Conservation (phyloP, 2,113 vertebrate species). For the Regulus satrapa region DNA sequence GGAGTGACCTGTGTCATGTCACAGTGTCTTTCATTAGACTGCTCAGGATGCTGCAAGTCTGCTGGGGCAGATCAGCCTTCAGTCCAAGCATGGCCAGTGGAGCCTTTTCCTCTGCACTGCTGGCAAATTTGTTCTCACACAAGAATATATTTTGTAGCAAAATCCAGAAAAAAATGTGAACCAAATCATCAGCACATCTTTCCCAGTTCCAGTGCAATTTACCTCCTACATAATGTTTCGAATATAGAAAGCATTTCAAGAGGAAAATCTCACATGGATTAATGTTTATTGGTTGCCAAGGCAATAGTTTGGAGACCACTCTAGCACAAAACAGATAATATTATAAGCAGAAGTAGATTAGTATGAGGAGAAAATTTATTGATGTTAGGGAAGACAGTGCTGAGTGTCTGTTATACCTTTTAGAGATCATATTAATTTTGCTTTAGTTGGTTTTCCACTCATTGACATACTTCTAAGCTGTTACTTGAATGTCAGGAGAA, state of each 20-base stretch:
- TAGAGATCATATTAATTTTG: not conserved
- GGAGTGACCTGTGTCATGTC: not conserved
- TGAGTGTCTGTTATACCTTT: not conserved
- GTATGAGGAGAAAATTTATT: not conserved
- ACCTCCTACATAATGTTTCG: slow-evolving; percentile 62
- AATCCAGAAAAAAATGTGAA: slow-evolving; percentile 32
- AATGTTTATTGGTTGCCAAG: slow-evolving; percentile 66
- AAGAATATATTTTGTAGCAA: slow-evolving; percentile 11
- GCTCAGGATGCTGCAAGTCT: not conserved
- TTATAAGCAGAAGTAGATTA: slow-evolving; percentile 33
- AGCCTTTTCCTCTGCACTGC: not conserved
- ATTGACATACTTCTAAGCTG: not conserved
- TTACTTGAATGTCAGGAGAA: not conserved
- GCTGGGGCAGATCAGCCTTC: not conserved
- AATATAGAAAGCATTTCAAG: slow-evolving; percentile 62
- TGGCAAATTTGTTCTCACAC: not conserved
- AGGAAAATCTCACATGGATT: slow-evolving; percentile 62
- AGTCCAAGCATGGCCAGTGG: accelerated
- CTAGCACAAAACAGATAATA: slow-evolving; percentile 40
- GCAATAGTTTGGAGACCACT: slow-evolving; percentile 58
- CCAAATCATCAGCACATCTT: slow-evolving; percentile 16
- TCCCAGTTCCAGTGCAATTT: slow-evolving; percentile 53
- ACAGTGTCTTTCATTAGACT: not conserved
- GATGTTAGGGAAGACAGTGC: not conserved
- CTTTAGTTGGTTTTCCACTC: not conserved